Evolutionary conservation across 2,113 vertebrate genomes (phyloP).

Genomic region (Prunella fulvescens): DNA sequence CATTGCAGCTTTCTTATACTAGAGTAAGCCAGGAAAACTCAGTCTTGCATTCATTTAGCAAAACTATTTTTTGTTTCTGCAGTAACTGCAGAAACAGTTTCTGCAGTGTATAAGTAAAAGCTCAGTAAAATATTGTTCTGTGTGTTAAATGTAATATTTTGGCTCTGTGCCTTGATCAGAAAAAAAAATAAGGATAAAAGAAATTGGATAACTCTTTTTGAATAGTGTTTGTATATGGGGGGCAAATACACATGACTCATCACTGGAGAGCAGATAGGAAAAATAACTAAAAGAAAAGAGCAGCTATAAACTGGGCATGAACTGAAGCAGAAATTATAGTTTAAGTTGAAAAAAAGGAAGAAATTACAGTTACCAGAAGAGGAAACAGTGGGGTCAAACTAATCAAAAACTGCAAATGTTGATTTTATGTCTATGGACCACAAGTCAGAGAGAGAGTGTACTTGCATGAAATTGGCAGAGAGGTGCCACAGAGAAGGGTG

Average conservation of each 20-base stretch:
- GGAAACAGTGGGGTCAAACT: neutral
- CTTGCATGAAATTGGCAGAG: neutral
- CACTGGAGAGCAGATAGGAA: neutral
- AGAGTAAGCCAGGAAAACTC: neutral
- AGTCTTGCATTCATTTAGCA: neutral
- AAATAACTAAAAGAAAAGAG: neutral
- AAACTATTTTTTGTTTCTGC: neutral
- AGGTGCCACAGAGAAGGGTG: neutral
- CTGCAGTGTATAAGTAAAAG: neutral
- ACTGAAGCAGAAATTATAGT: neutral
- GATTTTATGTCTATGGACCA: rapidly evolving
- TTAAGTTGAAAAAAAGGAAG: neutral
- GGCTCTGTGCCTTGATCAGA: neutral
- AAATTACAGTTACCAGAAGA: neutral
- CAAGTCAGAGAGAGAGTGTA: neutral
- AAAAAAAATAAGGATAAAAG: neutral
- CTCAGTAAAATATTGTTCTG: neutral
- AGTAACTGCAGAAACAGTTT: no score
- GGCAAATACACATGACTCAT: neutral
- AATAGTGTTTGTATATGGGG: neutral
- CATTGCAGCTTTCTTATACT: neutral
- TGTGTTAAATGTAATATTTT: neutral
- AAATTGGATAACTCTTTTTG: neutral
- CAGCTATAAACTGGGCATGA: neutral
- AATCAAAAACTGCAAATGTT: neutral